Base-by-base conservation (phyloP, 2,888 invertebrate species). In the Brachyptera risi region DNA sequence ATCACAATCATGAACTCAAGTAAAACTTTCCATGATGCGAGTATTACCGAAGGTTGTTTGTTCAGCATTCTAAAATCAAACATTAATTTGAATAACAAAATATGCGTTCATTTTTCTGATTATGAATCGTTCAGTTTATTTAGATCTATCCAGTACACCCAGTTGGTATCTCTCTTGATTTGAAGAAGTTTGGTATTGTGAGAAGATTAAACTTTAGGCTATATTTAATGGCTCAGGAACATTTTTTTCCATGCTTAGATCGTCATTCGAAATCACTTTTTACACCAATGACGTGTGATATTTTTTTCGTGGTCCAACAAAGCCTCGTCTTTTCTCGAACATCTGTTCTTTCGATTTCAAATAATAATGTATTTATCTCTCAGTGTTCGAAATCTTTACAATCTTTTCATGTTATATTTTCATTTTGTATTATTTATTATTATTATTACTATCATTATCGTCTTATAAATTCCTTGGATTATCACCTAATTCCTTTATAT, bases 311-410 rank as follows among this genome's bases (percentile, higher is more conserved):
- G 23, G 17, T 35, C 54, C 54, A 54, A 54, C 54, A 54, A 54
- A 54, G 47, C 47, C 21, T 47, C 47, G 47, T 24, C 21, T 47
- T 24, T 47, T 24, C n/a, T 21, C 17, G 54, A 61, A 58, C 61
- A 61, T 49, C 49, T 61, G 61, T 61, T 61, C 57, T 58, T 58
- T 61, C 58, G 58, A 50, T 58, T 44, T 51, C 61, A 58, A 61
- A 61, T 61, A 50, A 57, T 57, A 57, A 58, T 42, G 49, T 61
- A 57, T 61, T 61, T 61, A 58, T 49, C 61, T 35, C 47, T 19
- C n/a, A 54, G 23, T 37, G 31, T 54, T 54, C 54, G 19, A 54
- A 31, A 17, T 54, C 54, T 35, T 21, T 19, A 13, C 21, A 54
- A 54, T 54, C 54, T 37, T 21, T 54, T 54, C 21, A 19, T 31